Percentiles rank a stretch among this genome's conserved stretches.
Evolutionary conservation across 1,140 invertebrate genomes (phyloP).

Genomic region (Heliconius melpomene): DNA sequence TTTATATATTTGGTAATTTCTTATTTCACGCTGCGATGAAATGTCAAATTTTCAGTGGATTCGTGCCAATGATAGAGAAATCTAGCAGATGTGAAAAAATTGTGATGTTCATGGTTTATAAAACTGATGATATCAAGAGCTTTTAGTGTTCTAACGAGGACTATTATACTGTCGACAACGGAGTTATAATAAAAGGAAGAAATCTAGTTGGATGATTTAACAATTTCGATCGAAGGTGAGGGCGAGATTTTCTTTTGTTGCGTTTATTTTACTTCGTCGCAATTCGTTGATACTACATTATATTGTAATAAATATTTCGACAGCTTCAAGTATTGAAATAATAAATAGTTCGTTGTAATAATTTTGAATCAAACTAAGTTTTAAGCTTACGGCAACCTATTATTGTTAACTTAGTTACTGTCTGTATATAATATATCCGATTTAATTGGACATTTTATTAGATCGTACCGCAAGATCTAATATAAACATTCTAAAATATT

Average conservation of each 20-base stretch:
- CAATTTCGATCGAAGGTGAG: conserved; percentile 64
- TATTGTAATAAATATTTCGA: conserved; percentile 17
- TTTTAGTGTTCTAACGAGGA: conserved; percentile 40
- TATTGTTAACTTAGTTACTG: background rate
- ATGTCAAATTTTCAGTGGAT: conserved; percentile 75
- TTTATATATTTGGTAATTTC: conserved; percentile 42
- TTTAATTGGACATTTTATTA: background rate
- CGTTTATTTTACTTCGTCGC: conserved; percentile 46
- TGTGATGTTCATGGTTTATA: conserved; percentile 53
- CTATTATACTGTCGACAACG: conserved; percentile 25
- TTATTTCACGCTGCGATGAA: conserved; percentile 62
- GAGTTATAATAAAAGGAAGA: conserved; percentile 38
- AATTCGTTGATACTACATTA: conserved; percentile 26
- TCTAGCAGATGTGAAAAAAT: conserved; percentile 57
- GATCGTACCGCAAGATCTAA: background rate
- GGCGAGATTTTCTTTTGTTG: conserved; percentile 67
- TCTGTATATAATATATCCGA: background rate
- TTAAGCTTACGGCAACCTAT: background rate
- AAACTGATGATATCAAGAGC: conserved; percentile 54
- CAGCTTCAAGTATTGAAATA: background rate
- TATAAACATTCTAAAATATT: background rate
- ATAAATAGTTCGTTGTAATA: background rate
- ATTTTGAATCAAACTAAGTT: background rate
- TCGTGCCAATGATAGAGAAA: conserved; percentile 66
- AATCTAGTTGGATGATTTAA: conserved; percentile 66